A percentile compares a stretch with the other conserved stretches of the same genome.
Evolutionary conservation across 23 tunicate species (phyloP).

Genomic region (Ascidia mentula): DNA sequence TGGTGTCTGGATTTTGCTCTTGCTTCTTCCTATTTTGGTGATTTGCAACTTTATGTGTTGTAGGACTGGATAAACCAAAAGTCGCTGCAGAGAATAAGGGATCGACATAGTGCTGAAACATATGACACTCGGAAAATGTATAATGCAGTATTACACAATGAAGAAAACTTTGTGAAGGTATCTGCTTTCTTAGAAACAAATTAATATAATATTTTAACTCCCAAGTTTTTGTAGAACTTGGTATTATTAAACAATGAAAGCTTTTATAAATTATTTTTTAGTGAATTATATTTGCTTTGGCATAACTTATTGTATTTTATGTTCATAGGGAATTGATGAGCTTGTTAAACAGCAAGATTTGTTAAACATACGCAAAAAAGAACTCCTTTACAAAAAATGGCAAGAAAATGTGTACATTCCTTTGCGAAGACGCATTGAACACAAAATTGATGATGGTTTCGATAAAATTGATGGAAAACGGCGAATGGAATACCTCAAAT

Average conservation of each 20-base stretch:
- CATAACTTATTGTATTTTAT: neutral
- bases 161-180: constrained; percentile 85
- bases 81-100: constrained; percentile 53
- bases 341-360: constrained; percentile 58
- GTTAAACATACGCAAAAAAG: constrained; percentile 46
- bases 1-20: too few relatives aligned
- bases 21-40: too few relatives aligned
- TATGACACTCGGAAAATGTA: constrained; percentile 41
- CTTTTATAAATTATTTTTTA: neutral
- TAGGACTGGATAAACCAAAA: constrained; percentile 83
- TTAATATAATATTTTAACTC: neutral
- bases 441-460: constrained; percentile 35
- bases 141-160: constrained; percentile 58
- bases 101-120: constrained; percentile 69
- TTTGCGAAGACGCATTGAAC: constrained; percentile 47
- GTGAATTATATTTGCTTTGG: neutral
- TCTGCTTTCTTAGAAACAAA: neutral
- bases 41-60: neutral
- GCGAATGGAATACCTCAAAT: constrained; percentile 55
- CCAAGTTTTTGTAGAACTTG: neutral
- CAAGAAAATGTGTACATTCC: constrained; percentile 77
- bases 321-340: constrained; percentile 65
- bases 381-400: constrained; percentile 77
- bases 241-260: neutral
- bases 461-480: constrained; percentile 34